phyloP scores from a whole-genome alignment of 1,140 invertebrate species.

The Euschistus heros region DNA sequence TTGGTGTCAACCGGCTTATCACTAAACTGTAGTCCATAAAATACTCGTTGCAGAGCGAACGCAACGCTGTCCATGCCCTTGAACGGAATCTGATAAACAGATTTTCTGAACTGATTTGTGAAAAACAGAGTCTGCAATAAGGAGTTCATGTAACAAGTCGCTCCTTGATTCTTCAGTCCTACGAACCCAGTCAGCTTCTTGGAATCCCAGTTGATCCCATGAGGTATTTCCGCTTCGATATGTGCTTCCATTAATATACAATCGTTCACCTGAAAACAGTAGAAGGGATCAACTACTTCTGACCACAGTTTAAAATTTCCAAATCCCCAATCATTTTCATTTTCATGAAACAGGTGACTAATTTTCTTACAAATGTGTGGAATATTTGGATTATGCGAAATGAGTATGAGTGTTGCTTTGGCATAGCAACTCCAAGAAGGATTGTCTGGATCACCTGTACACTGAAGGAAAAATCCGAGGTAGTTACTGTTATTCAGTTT shows the following conservation, averaged over 20 bases:
- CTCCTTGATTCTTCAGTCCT: constrained; percentile 61
- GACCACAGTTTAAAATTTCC: constrained; percentile 90
- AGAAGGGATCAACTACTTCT: constrained; percentile 85
- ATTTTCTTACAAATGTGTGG: constrained; percentile 48
- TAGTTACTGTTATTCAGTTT: too few relatives aligned
- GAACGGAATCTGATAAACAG: constrained; percentile 98
- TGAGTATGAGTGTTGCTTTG: too few relatives aligned
- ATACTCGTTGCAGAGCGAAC: constrained; percentile 91
- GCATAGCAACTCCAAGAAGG: too few relatives aligned
- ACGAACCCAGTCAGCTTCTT: constrained; percentile 62
- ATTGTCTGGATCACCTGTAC: too few relatives aligned
- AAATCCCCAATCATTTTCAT: constrained; percentile 98
- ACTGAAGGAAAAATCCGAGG: too few relatives aligned
- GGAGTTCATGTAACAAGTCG: constrained; percentile 69
- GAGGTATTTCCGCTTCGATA: constrained; percentile 55
- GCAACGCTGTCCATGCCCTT: constrained; percentile 98
- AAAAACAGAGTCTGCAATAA: constrained; percentile 58
- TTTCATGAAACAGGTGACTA: constrained; percentile 69
- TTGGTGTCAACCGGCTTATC: constrained; percentile 98
- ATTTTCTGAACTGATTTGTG: constrained; percentile 54
- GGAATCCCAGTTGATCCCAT: constrained; percentile 55
- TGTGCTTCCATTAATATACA: constrained; percentile 84
- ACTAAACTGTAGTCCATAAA: constrained; percentile 95
- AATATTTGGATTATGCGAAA: too few relatives aligned
- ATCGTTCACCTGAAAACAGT: constrained; percentile 90